Evolutionary conservation across 1,140 invertebrate genomes (phyloP), one percentile per base, ranked within the genome.

Genomic region (Schlechtendalia chinensis): DNA sequence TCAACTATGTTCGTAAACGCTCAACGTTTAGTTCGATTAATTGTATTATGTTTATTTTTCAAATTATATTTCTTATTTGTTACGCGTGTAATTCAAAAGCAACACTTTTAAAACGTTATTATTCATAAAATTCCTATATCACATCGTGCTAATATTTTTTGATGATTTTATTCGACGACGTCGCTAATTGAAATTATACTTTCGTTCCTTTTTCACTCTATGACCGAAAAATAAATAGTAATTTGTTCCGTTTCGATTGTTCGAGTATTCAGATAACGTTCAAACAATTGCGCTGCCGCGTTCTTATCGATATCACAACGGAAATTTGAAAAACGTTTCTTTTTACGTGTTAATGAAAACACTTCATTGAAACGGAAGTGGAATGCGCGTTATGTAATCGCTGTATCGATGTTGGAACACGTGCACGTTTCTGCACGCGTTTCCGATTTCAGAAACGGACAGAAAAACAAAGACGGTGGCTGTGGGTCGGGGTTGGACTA

Each of bases 11-110:
- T 4, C 8, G 8, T 39, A 39, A 39, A 39, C 32, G n/a, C n/a
- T 22, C n/a, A 45, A 47, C 14, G 65, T 24, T 16, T 47, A 47
- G 5, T 47, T 45, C 14, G n/a, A 45, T 50, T 50, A 69, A 50
- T 39, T 39, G 8, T 39, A 39, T 39, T 39, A 39, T 50, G 24
- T 24, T 12, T 69, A 69, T 14, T 50, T 69, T 50, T 69, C 24
- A 39, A 69, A 69, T 69, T 69, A 50, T 24, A 69, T 50, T 69
- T 6, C 10, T 19, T 39, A n/a, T 65, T 69, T 69, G 8, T 47
- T 69, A 11, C 39, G n/a, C 45, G 65, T 69, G n/a, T 22, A 65
- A 65, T 22, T 24, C 39, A 69, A 47, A 69, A 47, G 12, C 8
- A 69, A 47, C 39, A 47, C 12, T 22, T 69, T 69, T 47, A 69